Base-by-base conservation (phyloP, 1,140 invertebrate genomes). In the Agrypnia vestita region DNA sequence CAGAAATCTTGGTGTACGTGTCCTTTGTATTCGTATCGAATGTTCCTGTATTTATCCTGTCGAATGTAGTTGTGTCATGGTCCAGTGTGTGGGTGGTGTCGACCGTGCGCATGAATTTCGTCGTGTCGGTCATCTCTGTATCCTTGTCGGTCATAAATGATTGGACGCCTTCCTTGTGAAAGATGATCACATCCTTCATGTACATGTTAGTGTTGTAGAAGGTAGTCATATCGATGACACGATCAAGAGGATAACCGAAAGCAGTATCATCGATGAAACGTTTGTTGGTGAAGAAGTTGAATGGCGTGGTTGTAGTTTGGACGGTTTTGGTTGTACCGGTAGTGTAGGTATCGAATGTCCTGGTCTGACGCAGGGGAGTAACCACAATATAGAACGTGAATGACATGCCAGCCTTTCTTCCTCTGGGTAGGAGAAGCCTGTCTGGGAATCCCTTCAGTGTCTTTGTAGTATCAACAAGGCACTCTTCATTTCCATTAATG, bases 221-320 rank as follows among this genome's bases (percentile, higher is more conserved):
- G 1, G 25, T 6, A 35, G 25, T 35, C 1, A 3, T 35, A 6
- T 35, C 25, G 25, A 35, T 35, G 25, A 3, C 6, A 6, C 93
- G 89, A 86, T 94, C 93, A 87, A 94, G 93, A 56, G 93, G 93
- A 88, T 91, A 94, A 56, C 93, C 93, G 84, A 93, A 91, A 13
- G 92, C 89, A 83, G 90, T 85, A 17, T 88, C 85, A 84, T 91
- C 91, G 3, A 46, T n/a, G 8, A 7, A 4, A 72, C 87, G 86
- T 84, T 59, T 51, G 49, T 15, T 15, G 8, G 49, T 51, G n/a
- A n/a, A n/a, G n/a, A n/a, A n/a, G n/a, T n/a, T n/a, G n/a, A n/a
- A n/a, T n/a, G n/a, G n/a, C n/a, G n/a, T 15, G n/a, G 11, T 8
- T 51, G 11, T 8, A 53, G 64, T n/a, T n/a, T n/a, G 4, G 55